These are phyloP conservation scores for Halcyon chelicuti DNA, from an alignment of 2,797 vertebrate species.

Conservation along the genomic window DNA sequence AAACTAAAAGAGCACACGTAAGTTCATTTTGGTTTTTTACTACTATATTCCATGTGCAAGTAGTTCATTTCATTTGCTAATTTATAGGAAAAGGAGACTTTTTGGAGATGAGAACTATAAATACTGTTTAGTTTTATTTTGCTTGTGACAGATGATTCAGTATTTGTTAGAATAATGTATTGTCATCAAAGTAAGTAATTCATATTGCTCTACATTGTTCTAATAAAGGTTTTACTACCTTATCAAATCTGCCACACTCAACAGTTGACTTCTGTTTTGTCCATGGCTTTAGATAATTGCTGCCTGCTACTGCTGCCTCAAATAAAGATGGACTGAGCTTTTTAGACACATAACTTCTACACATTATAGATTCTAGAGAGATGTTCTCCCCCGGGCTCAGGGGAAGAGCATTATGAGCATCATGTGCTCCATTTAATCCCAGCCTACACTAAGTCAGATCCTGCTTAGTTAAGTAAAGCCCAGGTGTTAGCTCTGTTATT, in stretches of 20 bases:
- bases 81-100: neutral
- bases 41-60: neutral
- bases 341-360: neutral
- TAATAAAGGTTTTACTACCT: neutral
- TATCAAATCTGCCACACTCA: neutral
- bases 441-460: fast-evolving
- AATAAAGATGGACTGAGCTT: neutral
- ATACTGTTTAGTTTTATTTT: neutral
- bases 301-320: neutral
- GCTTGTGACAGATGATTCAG: neutral
- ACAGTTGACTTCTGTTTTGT: neutral
- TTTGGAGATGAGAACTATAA: neutral
- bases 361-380: neutral
- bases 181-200: neutral
- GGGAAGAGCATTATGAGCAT: fast-evolving
- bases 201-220: neutral
- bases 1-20: neutral
- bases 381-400: neutral
- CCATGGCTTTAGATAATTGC: neutral
- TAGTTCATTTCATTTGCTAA: neutral
- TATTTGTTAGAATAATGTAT: neutral
- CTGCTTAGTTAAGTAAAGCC: neutral
- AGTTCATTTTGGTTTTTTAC: neutral
- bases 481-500: neutral
- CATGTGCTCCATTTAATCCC: neutral